These are phyloP conservation scores for Limenitis camilla DNA, from an alignment of 2,888 invertebrate species.

Conservation along the genomic window DNA sequence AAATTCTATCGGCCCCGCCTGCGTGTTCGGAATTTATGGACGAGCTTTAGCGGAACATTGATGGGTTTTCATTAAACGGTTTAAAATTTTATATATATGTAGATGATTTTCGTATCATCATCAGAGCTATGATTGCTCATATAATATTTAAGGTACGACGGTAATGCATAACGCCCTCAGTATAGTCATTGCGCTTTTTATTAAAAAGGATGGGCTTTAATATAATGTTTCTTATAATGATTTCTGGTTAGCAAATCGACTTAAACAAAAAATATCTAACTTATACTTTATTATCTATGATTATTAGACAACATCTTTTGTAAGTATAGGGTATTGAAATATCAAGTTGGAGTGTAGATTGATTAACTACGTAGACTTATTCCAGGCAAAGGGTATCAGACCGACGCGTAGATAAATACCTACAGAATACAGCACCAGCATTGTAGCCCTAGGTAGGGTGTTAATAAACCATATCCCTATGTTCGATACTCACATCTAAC, in stretches of 20 bases:
- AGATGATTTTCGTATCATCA: constrained; percentile 18
- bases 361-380: constrained; percentile 4
- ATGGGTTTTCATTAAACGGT: constrained; percentile 40
- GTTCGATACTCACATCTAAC: constrained; percentile 10
- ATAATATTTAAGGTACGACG: constrained; percentile 4
- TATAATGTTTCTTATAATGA: constrained; percentile 7
- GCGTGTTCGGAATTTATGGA: constrained; percentile 49
- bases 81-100: constrained; percentile 28
- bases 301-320: constrained; percentile 1
- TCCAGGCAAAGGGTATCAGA: constrained; percentile 2
- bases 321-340: constrained; percentile 5
- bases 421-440: constrained; percentile 6
- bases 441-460: constrained; percentile 13
- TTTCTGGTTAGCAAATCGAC: constrained; percentile 5
- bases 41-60: constrained; percentile 39
- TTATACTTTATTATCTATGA: neutral
- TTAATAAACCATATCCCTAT: constrained; percentile 17
- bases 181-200: constrained; percentile 5
- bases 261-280: constrained; percentile 6
- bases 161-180: constrained; percentile 23
- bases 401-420: neutral
- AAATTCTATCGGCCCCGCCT: constrained; percentile 64
- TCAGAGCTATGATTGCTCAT: constrained; percentile 5
- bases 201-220: neutral
- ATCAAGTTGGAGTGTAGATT: neutral